Evolutionary conservation across 2,113 vertebrate species (phyloP).

Genomic region (Syngnathus floridae): DNA sequence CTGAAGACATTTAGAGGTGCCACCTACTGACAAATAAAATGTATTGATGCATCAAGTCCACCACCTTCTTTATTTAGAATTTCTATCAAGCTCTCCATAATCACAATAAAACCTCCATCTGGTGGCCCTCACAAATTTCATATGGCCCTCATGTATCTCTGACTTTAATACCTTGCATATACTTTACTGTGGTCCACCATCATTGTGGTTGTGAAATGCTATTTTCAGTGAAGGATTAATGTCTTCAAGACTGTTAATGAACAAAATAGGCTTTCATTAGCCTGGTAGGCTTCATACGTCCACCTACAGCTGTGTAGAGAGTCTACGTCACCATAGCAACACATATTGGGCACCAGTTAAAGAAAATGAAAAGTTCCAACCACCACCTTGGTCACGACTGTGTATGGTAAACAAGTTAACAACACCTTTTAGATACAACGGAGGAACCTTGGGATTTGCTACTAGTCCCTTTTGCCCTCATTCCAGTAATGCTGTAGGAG

Average conservation of each 20-base stretch:
- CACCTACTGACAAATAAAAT: too few relatives aligned
- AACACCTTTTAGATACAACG: neutral
- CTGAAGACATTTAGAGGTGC: too few relatives aligned
- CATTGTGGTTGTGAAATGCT: too few relatives aligned
- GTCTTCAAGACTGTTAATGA: neutral
- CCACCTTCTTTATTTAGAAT: too few relatives aligned
- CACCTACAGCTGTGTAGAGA: slow-evolving; percentile 10
- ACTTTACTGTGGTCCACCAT: neutral
- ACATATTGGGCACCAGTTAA: neutral
- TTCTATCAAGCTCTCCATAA: too few relatives aligned
- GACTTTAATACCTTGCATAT: neutral
- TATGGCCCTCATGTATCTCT: neutral
- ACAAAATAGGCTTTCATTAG: neutral
- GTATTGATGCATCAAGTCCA: too few relatives aligned
- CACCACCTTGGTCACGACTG: slow-evolving; percentile 2
- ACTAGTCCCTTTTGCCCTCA: neutral
- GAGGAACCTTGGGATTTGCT: neutral
- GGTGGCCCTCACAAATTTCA: neutral
- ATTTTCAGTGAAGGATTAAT: too few relatives aligned
- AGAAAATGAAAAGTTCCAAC: neutral
- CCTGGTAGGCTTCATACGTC: neutral
- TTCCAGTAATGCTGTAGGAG: slow-evolving; percentile 1
- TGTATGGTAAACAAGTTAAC: neutral
- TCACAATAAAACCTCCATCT: neutral
- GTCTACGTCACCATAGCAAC: slow-evolving; percentile 6